Percentiles rank a stretch among this genome's conserved stretches.
These are phyloP conservation scores for Drosophila basisetae DNA, from an alignment of 2,888 invertebrate species.

Conservation along the genomic window DNA sequence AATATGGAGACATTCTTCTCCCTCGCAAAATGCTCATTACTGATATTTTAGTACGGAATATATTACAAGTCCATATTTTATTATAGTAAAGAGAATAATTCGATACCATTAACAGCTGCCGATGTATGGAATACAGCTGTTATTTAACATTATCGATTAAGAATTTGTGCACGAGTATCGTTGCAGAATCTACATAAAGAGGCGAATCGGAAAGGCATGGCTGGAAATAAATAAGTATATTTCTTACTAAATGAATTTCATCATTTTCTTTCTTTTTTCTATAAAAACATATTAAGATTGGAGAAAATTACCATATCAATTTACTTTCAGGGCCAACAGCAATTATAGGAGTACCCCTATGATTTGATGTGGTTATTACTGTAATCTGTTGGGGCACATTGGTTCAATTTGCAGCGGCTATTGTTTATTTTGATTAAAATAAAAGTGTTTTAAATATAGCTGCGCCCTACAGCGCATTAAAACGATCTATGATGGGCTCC, in stretches of 20 bases:
- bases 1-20: neutral
- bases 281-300: neutral
- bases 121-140: neutral
- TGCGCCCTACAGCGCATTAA: constrained; percentile 13
- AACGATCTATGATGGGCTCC: constrained; percentile 79
- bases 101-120: neutral
- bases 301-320: neutral
- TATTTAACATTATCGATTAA: neutral
- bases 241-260: neutral
- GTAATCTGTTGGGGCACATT: constrained; percentile 18
- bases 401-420: constrained; percentile 17
- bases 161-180: neutral
- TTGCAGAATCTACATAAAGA: neutral
- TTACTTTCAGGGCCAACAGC: neutral
- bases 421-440: constrained; percentile 29
- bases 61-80: neutral
- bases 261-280: neutral
- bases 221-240: constrained; percentile 3
- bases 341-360: constrained; percentile 10
- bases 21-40: neutral
- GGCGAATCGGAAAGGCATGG: neutral
- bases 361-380: constrained; percentile 14
- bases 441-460: constrained; percentile 9
- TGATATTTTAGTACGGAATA: neutral
- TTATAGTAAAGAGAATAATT: neutral